Percentiles rank a stretch among this genome's conserved stretches.
Conservation (phyloP, 1,140 invertebrate genomes). For the Drosophila dunni region DNA sequence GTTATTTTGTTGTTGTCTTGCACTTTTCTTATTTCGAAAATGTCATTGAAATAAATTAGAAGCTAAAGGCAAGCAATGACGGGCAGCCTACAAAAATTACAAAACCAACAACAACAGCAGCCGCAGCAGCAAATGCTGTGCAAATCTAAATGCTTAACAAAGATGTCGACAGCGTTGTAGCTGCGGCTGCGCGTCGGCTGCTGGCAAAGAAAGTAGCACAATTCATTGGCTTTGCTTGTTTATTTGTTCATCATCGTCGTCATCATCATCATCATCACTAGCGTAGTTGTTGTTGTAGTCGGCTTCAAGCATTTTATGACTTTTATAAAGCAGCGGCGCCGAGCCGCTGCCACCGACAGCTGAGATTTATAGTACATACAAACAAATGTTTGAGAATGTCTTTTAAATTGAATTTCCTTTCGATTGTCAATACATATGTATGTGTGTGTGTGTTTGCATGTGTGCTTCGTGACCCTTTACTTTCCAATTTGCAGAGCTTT, state of each 20-base stretch:
- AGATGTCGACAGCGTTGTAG: slow-evolving; percentile 22
- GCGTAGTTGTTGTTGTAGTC: slow-evolving; percentile 16
- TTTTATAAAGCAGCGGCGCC: slow-evolving; percentile 40
- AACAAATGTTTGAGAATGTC: slow-evolving; percentile 43
- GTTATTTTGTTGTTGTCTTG: slow-evolving; percentile 24
- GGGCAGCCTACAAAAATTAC: slow-evolving; percentile 47
- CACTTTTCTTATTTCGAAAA: slow-evolving; percentile 55
- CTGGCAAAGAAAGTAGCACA: slow-evolving; percentile 75
- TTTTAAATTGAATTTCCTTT: slow-evolving; percentile 65
- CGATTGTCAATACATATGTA: slow-evolving; percentile 30
- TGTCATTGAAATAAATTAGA: slow-evolving; percentile 82
- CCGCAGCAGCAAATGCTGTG: slow-evolving; percentile 40
- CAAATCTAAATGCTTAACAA: slow-evolving; percentile 50
- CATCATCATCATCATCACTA: slow-evolving; percentile 22
- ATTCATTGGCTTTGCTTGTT: slow-evolving; percentile 53
- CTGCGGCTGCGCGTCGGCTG: slow-evolving; percentile 29
- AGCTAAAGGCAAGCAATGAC: slow-evolving; percentile 46
- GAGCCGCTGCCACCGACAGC: slow-evolving; percentile 25
- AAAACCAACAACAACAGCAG: slow-evolving; percentile 50
- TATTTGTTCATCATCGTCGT: slow-evolving; percentile 35
- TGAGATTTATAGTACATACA: slow-evolving; percentile 45
- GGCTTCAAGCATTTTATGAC: slow-evolving; percentile 46
- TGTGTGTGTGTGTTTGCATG: slow-evolving; percentile 4
- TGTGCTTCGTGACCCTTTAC: slow-evolving; percentile 52
- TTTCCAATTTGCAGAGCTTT: slow-evolving; percentile 61